Evolutionary conservation across 2,113 vertebrate genomes (phyloP).

Genomic region (Cinclus cinclus): DNA sequence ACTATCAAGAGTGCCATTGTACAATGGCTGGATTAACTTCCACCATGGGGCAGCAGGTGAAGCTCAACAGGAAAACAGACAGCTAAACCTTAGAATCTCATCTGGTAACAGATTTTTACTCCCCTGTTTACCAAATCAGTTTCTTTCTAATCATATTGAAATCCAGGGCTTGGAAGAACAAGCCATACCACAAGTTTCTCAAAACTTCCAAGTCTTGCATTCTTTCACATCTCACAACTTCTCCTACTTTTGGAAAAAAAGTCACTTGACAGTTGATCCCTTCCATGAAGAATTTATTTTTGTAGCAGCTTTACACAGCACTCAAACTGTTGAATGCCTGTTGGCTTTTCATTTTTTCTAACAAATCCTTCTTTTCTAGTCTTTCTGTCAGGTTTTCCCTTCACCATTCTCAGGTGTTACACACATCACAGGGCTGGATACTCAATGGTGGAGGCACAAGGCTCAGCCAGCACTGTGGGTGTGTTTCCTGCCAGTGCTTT

Average conservation of each 20-base stretch:
- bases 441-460: rapidly evolving
- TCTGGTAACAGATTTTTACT: background rate
- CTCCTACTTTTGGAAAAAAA: background rate
- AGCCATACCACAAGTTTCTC: background rate
- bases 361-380: background rate
- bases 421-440: background rate
- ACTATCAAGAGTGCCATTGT: background rate
- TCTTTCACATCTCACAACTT: background rate
- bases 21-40: background rate
- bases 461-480: background rate
- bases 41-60: background rate
- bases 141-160: background rate
- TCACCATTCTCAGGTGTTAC: background rate
- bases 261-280: background rate
- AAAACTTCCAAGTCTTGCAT: background rate
- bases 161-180: background rate
- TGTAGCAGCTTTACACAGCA: background rate
- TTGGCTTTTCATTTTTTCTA: background rate
- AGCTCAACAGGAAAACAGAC: background rate
- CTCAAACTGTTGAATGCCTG: background rate
- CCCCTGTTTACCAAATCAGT: background rate
- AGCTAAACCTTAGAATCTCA: background rate
- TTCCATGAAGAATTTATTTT: background rate
- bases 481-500: background rate
- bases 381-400: background rate